Base-by-base conservation (phyloP, 2,797 vertebrate species). In the Salmo trutta region DNA sequence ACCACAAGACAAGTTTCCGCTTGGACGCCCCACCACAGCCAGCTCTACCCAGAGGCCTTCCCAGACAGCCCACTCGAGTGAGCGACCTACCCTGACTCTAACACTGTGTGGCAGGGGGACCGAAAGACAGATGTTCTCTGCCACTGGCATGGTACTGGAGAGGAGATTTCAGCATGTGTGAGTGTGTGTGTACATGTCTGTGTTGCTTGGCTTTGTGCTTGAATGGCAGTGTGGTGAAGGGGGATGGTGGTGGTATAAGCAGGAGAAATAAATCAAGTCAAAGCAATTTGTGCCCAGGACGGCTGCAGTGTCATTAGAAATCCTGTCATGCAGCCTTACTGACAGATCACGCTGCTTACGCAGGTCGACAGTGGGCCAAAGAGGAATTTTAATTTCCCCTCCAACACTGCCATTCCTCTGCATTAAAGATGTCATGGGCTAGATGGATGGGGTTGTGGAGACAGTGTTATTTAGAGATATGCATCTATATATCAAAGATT, bases 121-220 rank as follows among this genome's bases (percentile, higher is more conserved):
- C 85, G 89, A 87, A 51, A 89, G 96, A 96, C 96, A 96, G 96
- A 97, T 96, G 96, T 93, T 97, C 87, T 88, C 90, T 96, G 95
- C 95, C 95, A 97, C 86, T 88, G 94, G 94, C 95, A 82, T 84
- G 85, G 81, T 75, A 85, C 86, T 85, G 87, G 83, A 79, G 85
- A 88, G 85, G 84, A 88, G 83, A 87, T 82, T 47, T 66, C 73
- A 75, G 75, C 78, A 81, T 77, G 79, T 70, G 41, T 33, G 66
- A 27, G 66, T 70, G 77, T 79, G 75, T 74, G 71, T 47, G 36
- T 56, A 12, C 31, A 36, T 54, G 27, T 66, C 69, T 72, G 56
- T 33, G 56, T 33, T n/a, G 53, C 66, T 53, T 65, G 75, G 86
- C 74, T 64, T 75, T 87, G 85, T 76, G 87, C 75, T 80, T 88